These are phyloP conservation scores for cat (Felis catus) DNA, from an alignment of 2,113 vertebrate genomes.

Conservation along the genomic window DNA sequence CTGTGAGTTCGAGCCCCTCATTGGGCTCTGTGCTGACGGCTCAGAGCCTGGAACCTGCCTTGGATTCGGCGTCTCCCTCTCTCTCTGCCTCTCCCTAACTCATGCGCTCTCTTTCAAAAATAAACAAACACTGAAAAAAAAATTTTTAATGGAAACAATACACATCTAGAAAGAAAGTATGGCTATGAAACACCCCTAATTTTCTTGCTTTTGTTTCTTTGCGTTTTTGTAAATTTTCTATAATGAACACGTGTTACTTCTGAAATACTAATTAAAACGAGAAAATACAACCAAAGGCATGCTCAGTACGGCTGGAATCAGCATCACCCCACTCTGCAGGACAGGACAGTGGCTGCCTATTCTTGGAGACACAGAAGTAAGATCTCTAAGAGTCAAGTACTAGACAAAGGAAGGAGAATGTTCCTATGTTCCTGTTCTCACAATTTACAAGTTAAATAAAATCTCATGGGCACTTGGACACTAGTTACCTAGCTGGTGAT, in stretches of 20 bases:
- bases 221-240: neutral
- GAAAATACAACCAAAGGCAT: neutral
- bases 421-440: neutral
- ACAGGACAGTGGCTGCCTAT: rapidly evolving
- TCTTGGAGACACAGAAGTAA: neutral
- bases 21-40: too few species aligned
- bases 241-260: neutral
- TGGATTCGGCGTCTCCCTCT: too few species aligned
- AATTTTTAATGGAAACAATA: neutral
- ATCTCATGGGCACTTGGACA: neutral
- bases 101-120: too few species aligned
- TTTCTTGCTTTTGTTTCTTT: neutral
- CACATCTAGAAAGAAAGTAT: neutral
- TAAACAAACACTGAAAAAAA: too few species aligned
- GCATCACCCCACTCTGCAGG: too few species aligned
- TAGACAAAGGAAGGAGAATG: neutral
- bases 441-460: neutral
- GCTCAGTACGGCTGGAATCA: rapidly evolving
- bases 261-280: neutral
- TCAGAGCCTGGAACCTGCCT: too few species aligned
- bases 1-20: too few species aligned
- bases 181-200: neutral
- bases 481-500: conserved; percentile 16
- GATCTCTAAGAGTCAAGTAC: neutral
- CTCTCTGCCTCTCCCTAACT: too few species aligned